Base-by-base conservation (phyloP, 2,888 invertebrate species). In the Polyploca ridens region DNA sequence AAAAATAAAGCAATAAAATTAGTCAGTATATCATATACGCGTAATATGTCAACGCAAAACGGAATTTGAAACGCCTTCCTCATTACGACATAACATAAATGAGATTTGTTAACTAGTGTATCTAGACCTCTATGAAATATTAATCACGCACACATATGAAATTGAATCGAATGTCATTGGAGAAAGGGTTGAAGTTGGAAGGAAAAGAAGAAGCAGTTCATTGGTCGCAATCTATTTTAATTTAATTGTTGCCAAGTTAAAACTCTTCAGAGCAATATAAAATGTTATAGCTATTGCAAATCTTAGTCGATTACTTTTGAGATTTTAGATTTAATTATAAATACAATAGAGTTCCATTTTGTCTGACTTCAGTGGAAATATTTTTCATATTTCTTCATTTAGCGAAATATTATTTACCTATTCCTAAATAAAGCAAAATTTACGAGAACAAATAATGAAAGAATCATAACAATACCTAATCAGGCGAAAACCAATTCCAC, bases 11-110 rank as follows among this genome's bases (percentile, higher is more conserved):
- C 73, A 27, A 27, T 27, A 27, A 27, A 68, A 76, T 72, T 65
- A 64, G 63, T 41, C 67, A 61, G 65, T 27, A 27, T 27, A 27
- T 27, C 27, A 27, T 61, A 58, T 44, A 57, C 46, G 77, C 64
- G 74, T 68, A 76, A 67, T 59, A 82, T 82, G 83, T 82, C 79
- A 77, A 75, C 69, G 76, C 75, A 81, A 80, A 82, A 81, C 81
- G 76, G 79, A 81, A 82, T 82, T 78, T 81, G 82, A 83, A 79
- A 75, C 79, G 79, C 80, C 73, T 77, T 81, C 76, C 82, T 86
- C 85, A 82, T 87, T 85, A 83, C 73, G 75, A 71, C 76, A 71
- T 77, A n/a, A 74, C 78, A 78, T 27, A 85, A 84, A 86, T 83
- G 80, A 86, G 81, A 76, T 82, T 82, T 81, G 81, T 79, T 77